These are phyloP conservation scores for Acanthaster planci DNA, from an alignment of 35 echinoderm and acorn worm species.

Conservation along the genomic window DNA sequence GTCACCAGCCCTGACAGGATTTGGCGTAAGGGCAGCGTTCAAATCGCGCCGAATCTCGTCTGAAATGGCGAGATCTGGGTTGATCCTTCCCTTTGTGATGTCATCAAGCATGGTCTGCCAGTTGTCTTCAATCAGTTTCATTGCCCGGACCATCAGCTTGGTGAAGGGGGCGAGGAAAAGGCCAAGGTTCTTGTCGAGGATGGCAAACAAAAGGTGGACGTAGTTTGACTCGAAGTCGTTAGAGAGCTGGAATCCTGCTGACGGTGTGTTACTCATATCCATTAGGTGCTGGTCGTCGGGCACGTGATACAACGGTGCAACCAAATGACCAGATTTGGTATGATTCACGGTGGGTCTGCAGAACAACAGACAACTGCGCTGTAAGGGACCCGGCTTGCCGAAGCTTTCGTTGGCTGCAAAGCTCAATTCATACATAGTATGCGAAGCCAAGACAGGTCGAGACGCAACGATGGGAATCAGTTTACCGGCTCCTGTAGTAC, in stretches of 20 bases:
- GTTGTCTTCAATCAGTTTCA: slow-evolving; percentile 48
- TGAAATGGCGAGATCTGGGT: slow-evolving; percentile 35
- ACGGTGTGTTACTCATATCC: slow-evolving; percentile 4
- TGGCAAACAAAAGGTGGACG: slow-evolving; percentile 64
- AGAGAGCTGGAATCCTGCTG: slow-evolving; percentile 37
- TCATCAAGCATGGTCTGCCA: slow-evolving; percentile 73
- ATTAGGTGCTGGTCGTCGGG: background rate
- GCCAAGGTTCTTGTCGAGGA: slow-evolving; percentile 52
- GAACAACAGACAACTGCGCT: slow-evolving; percentile 23
- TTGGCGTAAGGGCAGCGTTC: background rate
- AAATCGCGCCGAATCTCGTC: slow-evolving; percentile 39
- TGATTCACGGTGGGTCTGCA: slow-evolving; percentile 26
- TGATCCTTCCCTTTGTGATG: slow-evolving; percentile 54
- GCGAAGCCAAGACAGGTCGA: background rate
- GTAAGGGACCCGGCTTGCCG: slow-evolving; percentile 25
- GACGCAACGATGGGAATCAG: slow-evolving; percentile 33
- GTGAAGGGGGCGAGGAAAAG: slow-evolving; percentile 18
- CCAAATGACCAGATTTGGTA: slow-evolving; percentile 25
- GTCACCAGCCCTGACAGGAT: slow-evolving; percentile 59
- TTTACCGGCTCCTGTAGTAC: slow-evolving; percentile 70
- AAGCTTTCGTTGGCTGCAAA: background rate
- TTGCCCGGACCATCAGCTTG: slow-evolving; percentile 32
- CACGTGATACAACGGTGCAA: background rate
- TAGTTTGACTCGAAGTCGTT: slow-evolving; percentile 58
- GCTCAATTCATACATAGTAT: background rate